Evolutionary conservation across 2,888 invertebrate species (phyloP).

Genomic region (Agrenia bidenticulata): DNA sequence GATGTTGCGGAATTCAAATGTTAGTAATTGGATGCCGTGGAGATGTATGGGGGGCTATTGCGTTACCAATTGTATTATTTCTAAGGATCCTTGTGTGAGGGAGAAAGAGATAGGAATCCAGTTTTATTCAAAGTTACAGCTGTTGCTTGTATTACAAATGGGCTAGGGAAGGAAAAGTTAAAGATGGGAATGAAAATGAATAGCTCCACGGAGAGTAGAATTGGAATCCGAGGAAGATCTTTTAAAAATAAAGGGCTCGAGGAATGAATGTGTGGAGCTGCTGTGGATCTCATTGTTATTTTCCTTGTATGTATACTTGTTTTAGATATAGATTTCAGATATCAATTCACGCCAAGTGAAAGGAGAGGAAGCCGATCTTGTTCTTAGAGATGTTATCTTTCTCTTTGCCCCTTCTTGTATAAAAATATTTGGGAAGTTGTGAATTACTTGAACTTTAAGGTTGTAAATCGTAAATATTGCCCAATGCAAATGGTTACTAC

Average conservation of each 20-base stretch:
- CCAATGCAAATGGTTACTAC: too few relatives aligned
- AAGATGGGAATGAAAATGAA: not conserved
- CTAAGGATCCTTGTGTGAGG: not conserved
- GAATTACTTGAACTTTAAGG: too few relatives aligned
- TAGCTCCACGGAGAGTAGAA: not conserved
- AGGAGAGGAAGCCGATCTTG: too few relatives aligned
- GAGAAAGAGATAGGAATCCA: not conserved
- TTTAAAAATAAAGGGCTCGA: slow-evolving; percentile 9
- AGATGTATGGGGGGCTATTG: not conserved
- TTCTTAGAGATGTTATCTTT: too few relatives aligned
- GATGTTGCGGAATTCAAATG: not conserved
- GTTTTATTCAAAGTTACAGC: slow-evolving; percentile 4
- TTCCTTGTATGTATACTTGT: too few relatives aligned
- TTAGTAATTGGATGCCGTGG: slow-evolving; percentile 4
- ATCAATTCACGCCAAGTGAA: too few relatives aligned
- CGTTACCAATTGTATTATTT: not conserved
- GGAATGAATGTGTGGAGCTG: not conserved
- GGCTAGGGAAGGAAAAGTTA: not conserved
- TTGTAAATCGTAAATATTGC: too few relatives aligned
- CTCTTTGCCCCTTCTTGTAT: too few relatives aligned
- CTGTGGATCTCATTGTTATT: too few relatives aligned
- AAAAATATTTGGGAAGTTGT: too few relatives aligned
- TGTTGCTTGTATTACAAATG: slow-evolving; percentile 6
- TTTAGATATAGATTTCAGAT: too few relatives aligned
- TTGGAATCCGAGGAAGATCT: slow-evolving; percentile 1